phyloP scores from a whole-genome alignment of 37 sponge, comb jelly and placozoan genomes.

The Dysidea cf. avara region DNA sequence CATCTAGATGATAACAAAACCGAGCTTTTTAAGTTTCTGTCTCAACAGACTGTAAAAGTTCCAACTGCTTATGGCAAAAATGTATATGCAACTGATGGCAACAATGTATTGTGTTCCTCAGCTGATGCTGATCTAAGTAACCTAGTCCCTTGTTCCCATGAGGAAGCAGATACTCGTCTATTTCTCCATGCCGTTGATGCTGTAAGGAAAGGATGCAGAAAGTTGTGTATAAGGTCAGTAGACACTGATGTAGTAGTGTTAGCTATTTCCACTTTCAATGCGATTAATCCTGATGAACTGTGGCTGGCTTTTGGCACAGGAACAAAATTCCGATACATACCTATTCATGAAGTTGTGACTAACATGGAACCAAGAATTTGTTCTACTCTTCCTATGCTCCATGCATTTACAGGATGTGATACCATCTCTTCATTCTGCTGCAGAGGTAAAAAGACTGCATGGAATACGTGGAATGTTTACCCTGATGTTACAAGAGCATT shows the following conservation, averaged over 20 bases:
- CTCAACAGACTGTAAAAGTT: too few relatives aligned
- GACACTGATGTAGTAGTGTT: conserved; percentile 38
- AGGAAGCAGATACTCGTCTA: conserved; percentile 48
- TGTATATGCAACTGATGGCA: too few relatives aligned
- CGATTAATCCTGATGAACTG: conserved; percentile 11
- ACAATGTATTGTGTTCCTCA: too few relatives aligned
- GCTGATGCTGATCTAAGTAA: conserved; percentile 25
- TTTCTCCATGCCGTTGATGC: conserved; percentile 43
- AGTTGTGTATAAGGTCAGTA: conserved; percentile 19
- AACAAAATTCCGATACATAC: neutral
- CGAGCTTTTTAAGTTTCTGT: too few relatives aligned
- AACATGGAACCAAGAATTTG: too few relatives aligned
- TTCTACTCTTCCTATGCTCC: conserved; percentile 4
- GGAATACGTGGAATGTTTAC: too few relatives aligned
- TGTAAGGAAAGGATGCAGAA: conserved; percentile 21
- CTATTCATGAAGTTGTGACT: conserved; percentile 13
- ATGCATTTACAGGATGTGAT: too few relatives aligned
- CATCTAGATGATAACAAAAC: too few relatives aligned
- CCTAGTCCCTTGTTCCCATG: conserved; percentile 26
- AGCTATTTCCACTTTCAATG: conserved; percentile 16
- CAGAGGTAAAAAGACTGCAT: too few relatives aligned
- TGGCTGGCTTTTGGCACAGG: conserved; percentile 31
- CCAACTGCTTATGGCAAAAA: too few relatives aligned
- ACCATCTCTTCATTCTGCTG: too few relatives aligned
- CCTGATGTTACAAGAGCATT: too few relatives aligned